These are phyloP conservation scores for Synergus umbraculus DNA, from an alignment of 2,888 invertebrate genomes.

Conservation along the genomic window DNA sequence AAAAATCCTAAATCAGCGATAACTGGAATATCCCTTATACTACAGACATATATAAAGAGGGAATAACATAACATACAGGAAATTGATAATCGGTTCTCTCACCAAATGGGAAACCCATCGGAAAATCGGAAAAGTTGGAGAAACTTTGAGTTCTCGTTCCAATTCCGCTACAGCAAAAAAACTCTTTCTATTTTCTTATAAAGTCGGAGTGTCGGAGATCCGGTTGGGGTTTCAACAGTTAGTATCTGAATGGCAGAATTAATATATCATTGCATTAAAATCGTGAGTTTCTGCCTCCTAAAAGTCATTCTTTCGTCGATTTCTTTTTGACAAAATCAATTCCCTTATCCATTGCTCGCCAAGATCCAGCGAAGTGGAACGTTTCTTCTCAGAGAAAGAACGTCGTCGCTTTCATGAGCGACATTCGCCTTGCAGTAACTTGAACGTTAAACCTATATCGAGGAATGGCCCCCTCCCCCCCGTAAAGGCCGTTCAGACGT, in stretches of 20 bases:
- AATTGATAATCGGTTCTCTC: too few relatives aligned
- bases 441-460: not conserved
- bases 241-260: not conserved
- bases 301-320: too few relatives aligned
- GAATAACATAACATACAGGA: too few relatives aligned
- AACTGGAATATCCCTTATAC: too few relatives aligned
- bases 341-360: not conserved
- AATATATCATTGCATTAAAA: too few relatives aligned
- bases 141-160: too few relatives aligned
- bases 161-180: too few relatives aligned
- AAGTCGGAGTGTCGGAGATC: not conserved
- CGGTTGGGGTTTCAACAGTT: not conserved
- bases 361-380: not conserved
- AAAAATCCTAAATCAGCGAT: too few relatives aligned
- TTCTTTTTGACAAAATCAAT: not conserved
- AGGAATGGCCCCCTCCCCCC: not conserved
- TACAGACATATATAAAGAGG: too few relatives aligned
- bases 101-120: too few relatives aligned
- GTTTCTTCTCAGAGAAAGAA: not conserved
- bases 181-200: not conserved
- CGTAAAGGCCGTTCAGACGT: conserved; percentile 1
- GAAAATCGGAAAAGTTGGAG: too few relatives aligned
- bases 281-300: too few relatives aligned
- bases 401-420: not conserved
- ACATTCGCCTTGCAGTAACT: not conserved